phyloP scores from a whole-genome alignment of 2,797 vertebrate species.

The Megaceryle alcyon region DNA sequence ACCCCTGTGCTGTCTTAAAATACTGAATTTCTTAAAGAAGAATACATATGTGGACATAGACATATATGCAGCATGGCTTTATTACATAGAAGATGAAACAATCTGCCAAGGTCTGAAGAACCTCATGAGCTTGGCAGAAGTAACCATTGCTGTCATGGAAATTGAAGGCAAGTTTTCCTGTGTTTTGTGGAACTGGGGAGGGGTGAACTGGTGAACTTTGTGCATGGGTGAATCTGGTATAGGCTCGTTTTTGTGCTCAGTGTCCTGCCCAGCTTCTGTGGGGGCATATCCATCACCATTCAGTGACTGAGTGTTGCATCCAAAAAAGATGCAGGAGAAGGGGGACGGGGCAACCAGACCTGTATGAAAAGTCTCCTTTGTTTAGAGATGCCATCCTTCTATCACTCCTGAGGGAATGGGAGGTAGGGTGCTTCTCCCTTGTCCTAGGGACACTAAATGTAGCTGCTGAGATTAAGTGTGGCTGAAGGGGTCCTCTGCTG shows the following conservation, averaged over 20 bases:
- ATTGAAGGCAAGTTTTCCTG: background rate
- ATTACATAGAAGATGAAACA: accelerated
- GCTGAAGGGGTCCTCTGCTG: background rate
- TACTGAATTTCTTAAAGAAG: background rate
- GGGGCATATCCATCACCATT: background rate
- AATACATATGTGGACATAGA: accelerated
- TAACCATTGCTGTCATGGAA: accelerated
- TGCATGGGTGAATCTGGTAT: background rate
- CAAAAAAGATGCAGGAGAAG: background rate
- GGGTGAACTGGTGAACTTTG: background rate
- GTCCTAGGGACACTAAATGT: background rate
- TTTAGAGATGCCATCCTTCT: background rate
- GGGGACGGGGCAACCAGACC: background rate
- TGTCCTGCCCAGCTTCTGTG: background rate
- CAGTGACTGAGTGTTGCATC: background rate
- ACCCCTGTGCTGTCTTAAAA: background rate
- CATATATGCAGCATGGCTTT: background rate
- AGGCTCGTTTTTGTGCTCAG: background rate
- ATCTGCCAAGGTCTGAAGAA: accelerated
- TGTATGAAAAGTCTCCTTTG: background rate
- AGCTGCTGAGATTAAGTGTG: background rate
- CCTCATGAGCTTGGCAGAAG: accelerated
- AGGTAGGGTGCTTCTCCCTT: background rate
- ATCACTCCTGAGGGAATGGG: background rate
- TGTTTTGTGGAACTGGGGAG: background rate